These are phyloP conservation scores for Pseudolaguvia tuberculata DNA, from an alignment of 2,113 vertebrate species.

Conservation along the genomic window DNA sequence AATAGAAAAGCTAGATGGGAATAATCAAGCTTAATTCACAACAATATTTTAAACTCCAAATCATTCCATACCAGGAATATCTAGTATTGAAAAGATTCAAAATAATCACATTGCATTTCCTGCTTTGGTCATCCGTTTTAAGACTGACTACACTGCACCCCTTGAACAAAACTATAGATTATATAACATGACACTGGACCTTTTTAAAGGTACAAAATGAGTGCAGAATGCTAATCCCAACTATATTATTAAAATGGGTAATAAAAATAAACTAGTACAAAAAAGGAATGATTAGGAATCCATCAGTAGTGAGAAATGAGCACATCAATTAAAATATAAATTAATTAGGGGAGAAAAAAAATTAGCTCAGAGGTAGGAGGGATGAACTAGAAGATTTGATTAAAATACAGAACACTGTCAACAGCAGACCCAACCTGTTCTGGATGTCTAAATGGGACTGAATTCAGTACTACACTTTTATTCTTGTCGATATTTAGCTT, in stretches of 20 bases:
- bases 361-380: slow-evolving; percentile 42
- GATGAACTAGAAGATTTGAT: slow-evolving; percentile 11
- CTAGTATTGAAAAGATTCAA: no score
- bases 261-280: not conserved
- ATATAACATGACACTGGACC: not conserved
- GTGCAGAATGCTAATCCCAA: no score
- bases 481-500: slow-evolving; percentile 5
- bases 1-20: not conserved
- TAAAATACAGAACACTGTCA: slow-evolving; percentile 12
- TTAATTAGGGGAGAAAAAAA: slow-evolving; percentile 4
- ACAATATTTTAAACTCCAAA: not conserved
- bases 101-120: no score
- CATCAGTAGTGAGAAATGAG: not conserved
- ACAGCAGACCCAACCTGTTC: not conserved
- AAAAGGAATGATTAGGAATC: not conserved
- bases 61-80: not conserved
- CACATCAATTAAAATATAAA: slow-evolving; percentile 7
- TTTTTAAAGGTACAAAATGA: not conserved
- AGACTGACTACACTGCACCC: not conserved
- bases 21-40: not conserved
- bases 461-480: slow-evolving; percentile 7
- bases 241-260: not conserved
- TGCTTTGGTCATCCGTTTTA: not conserved
- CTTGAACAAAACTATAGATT: not conserved
- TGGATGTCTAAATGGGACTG: not conserved